Base-by-base conservation (phyloP, 2,113 vertebrate species). In the Cyanocitta stelleri region DNA sequence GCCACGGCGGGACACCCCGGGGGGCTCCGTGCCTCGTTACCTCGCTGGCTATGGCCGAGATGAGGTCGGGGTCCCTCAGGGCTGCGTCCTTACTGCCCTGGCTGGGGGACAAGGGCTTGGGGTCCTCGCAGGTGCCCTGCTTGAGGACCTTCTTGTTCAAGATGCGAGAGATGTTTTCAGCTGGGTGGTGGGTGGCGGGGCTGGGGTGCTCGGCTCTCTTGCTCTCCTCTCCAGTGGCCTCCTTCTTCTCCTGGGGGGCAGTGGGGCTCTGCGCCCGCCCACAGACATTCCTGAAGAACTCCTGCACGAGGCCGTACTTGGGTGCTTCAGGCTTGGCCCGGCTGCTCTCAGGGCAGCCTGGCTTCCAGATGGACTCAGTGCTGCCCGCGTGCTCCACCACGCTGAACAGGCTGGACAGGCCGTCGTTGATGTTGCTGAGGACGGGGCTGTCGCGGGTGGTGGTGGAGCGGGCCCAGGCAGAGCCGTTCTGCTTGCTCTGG, bases 401-500 rank as follows among this genome's bases (percentile, higher is more conserved):
- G 0, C 98, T 99, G 97, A 99, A 99, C 92, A 99, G 98, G 98
- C 99, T 99, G 93, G 99, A 99, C 52, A 99, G 98, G 54, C 99
- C 99, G 0, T 99, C 99, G 0, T 99, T 99, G 97, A 99, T 98
- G 84, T 99, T 99, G 71, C 98, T 99, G 82, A 99, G 98, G 72
- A 99, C 99, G 0, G 99, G 99, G 97, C 99, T 99, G 97, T 99
- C 99, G 2, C 99, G 98, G 6, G 99, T 99, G 51, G 99, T 99
- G 95, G 99, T 99, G 92, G 99, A 99, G 46, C 99, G 99, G 13
- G 99, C 99, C 99, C 99, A 99, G 44, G 99, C 99, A 0, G 99
- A 99, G 80, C 99, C 99, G 0, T 98, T 99, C 75, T 99, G 97
- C 67, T 99, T 98, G 91, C 98, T 98, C 95, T 99, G 99, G 89